phyloP scores from a whole-genome alignment of 2,797 vertebrate species.

The Australoheros facetus region DNA sequence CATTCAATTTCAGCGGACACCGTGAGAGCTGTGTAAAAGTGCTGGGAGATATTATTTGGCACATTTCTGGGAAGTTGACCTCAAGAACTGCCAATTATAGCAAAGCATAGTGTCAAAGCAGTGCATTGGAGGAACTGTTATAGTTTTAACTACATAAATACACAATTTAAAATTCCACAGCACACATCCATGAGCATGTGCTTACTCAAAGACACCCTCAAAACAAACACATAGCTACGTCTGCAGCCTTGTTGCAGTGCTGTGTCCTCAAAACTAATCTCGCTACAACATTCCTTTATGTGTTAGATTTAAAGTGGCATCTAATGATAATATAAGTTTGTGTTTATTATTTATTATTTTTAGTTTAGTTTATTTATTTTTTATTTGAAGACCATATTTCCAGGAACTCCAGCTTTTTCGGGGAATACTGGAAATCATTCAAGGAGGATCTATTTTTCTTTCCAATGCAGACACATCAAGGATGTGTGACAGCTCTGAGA shows the following conservation, averaged over 20 bases:
- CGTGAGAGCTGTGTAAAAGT: slow-evolving; percentile 44
- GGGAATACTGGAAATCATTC: slow-evolving; percentile 24
- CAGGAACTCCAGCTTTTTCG: slow-evolving; percentile 28
- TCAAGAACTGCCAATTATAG: slow-evolving; percentile 68
- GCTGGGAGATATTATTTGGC: slow-evolving; percentile 60
- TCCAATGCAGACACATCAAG: background rate
- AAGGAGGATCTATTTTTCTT: slow-evolving; percentile 2
- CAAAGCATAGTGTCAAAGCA: slow-evolving; percentile 62
- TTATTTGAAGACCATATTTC: slow-evolving; percentile 27
- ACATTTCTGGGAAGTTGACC: slow-evolving; percentile 65
- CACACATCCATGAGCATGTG: background rate
- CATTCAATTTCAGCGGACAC: slow-evolving; percentile 56
- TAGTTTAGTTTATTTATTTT: background rate
- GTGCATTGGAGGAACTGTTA: slow-evolving; percentile 48
- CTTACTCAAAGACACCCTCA: background rate
- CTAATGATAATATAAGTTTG: slow-evolving; percentile 34
- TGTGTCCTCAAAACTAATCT: slow-evolving; percentile 32
- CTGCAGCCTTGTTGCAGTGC: slow-evolving; percentile 11
- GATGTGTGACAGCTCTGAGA: slow-evolving; percentile 9
- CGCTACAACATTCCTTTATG: slow-evolving; percentile 44
- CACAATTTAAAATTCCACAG: slow-evolving; percentile 20
- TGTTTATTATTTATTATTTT: background rate
- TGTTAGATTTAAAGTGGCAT: slow-evolving; percentile 33
- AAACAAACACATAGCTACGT: slow-evolving; percentile 31
- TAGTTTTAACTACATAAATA: slow-evolving; percentile 44